Evolutionary conservation across 2,113 vertebrate genomes (phyloP).

Genomic region (Toxotes jaculatrix): DNA sequence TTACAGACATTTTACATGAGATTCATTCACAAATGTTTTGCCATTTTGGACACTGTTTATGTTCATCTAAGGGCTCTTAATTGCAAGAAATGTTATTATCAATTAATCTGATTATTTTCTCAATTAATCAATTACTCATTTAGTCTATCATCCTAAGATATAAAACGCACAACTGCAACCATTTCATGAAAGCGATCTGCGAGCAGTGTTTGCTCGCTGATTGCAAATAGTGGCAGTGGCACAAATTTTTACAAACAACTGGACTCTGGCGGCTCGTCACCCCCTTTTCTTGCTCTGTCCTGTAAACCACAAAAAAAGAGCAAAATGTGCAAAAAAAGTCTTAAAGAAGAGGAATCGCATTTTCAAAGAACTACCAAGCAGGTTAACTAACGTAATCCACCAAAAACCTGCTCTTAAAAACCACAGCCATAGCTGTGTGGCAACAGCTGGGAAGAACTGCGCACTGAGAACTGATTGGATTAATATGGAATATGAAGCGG

Average conservation of each 20-base stretch:
- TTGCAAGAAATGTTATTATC: not conserved
- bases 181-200: not conserved
- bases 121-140: no score
- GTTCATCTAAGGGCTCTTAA: no score
- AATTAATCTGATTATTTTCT: not conserved
- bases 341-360: not conserved
- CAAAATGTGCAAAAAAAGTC: not conserved
- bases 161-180: no score
- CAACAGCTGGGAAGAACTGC: constrained; percentile 3
- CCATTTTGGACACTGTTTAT: no score
- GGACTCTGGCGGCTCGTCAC: no score
- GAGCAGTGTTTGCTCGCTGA: no score
- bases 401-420: not conserved
- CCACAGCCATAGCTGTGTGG: not conserved
- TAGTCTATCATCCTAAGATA: no score
- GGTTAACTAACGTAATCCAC: not conserved
- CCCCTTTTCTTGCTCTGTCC: no score
- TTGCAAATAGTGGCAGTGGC: no score
- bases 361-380: not conserved
- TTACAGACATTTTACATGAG: not conserved
- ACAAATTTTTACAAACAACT: no score
- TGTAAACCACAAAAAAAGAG: no score
- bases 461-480: constrained; percentile 39
- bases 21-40: no score
- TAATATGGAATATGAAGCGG: constrained; percentile 23